Percentiles rank a stretch among this genome's conserved stretches.
These are phyloP conservation scores for Petaurus breviceps DNA, from an alignment of 2,113 vertebrate species.

Conservation along the genomic window DNA sequence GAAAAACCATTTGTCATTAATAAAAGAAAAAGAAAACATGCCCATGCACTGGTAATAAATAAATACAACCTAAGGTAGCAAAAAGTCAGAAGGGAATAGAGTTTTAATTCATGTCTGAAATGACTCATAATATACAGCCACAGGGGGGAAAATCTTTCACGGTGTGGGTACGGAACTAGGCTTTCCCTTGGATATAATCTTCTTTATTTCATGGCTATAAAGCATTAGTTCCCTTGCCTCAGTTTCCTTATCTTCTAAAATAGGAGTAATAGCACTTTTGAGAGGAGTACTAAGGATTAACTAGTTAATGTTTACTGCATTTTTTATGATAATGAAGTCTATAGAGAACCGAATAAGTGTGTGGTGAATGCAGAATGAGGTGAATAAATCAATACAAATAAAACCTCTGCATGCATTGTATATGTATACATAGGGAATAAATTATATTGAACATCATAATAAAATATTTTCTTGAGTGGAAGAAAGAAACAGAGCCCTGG, in stretches of 20 bases:
- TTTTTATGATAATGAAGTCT: conserved; percentile 59
- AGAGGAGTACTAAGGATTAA: conserved; percentile 32
- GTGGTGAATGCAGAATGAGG: conserved; percentile 51
- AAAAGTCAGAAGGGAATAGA: neutral
- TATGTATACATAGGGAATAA: conserved; percentile 47
- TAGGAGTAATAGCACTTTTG: conserved; percentile 52
- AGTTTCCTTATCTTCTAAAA: conserved; percentile 73
- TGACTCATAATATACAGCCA: neutral
- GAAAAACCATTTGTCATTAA: conserved; percentile 12
- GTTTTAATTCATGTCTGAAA: conserved; percentile 43
- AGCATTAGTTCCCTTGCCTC: conserved; percentile 52
- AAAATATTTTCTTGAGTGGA: conserved; percentile 62
- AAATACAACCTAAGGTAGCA: neutral
- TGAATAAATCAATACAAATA: conserved; percentile 55
- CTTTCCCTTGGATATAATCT: conserved; percentile 37
- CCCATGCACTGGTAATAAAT: neutral
- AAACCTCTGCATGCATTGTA: conserved; percentile 39
- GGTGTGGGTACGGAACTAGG: neutral
- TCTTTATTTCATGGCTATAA: conserved; percentile 49
- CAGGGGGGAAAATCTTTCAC: neutral
- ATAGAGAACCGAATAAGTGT: conserved; percentile 32
- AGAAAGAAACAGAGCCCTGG: conserved; percentile 28
- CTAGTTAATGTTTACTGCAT: conserved; percentile 59
- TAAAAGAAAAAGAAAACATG: neutral
- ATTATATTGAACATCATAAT: conserved; percentile 29